Evolutionary conservation across 2,797 vertebrate genomes (phyloP), one percentile per base, ranked within the genome.

Genomic region (Acanthiza pusilla): DNA sequence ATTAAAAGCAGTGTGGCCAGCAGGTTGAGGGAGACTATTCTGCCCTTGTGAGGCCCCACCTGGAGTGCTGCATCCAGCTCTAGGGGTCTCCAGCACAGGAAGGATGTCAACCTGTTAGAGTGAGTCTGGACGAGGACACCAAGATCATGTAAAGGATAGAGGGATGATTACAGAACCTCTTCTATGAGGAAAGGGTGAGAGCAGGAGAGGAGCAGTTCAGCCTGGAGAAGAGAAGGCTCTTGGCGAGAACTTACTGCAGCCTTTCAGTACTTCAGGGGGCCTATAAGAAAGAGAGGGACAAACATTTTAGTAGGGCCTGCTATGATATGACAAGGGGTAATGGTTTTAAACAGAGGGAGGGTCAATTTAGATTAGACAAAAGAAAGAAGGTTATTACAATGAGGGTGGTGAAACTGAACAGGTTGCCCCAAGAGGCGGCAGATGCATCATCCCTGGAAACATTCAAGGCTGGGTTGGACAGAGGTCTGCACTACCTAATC

Each of bases 1-100:
- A 3, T 58, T 51, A 36, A 53, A 72, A 40, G 30, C 25, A 77
- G 25, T 0, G 0, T 51, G 25, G 65, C 27, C n/a, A 77, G 45
- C 25, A 65, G 51, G 9, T 23, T 1, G 0, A 53, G 45, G 17
- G 26, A 62, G 14, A 62, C 11, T 29, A 1, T 70, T 45, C 23
- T 70, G 36, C 20, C 14, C 45, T 50, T 0, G 0, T 51, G 36
- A 83, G 43, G 58, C 18, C 10, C 25, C 38, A n/a, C 10, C 11
- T 7, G 27, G 38, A 58, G 25, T n/a, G 17, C 72, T 47, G 51
- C 51, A 47, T 27, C 15, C n/a, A 26, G 4, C n/a, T 65, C 43
- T 65, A 57, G 17, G 5, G 8, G 10, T 45, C 20, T 9, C 12
- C n/a, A 27, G 50, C 29, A 47, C 16, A 36, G 45, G 22, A 71